Base-by-base conservation (phyloP, 1,140 invertebrate species). In the Ceratina australensis region DNA sequence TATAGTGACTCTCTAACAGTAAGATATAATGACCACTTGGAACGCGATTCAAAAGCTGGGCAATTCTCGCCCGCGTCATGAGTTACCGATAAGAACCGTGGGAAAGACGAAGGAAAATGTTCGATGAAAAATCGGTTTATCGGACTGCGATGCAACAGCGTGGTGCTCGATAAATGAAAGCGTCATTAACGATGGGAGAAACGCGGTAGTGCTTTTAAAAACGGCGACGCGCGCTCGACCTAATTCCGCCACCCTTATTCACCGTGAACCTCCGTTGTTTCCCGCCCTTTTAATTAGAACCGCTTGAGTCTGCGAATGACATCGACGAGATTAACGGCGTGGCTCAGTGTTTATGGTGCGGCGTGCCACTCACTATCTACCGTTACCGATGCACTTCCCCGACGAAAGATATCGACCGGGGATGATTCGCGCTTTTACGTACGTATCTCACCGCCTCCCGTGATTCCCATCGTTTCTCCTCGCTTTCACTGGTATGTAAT, bases 301-400 rank as follows among this genome's bases (percentile, higher is more conserved):
- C 57, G 74, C 61, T 76, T 61, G 56, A 61, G 57, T 22, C 66
- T 76, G 74, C 56, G 57, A 69, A 71, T 52, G 74, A 71, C 74
- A 71, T 68, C 74, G 74, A 60, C 74, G 26, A 50, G 66, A 76
- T 54, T 71, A 69, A 71, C 74, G n/a, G 26, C n/a, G 57, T 47
- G 33, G n/a, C 49, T 18, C 56, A n/a, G 20, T 71, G 57, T 61
- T 69, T 61, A 71, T 67, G 74, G 57, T 76, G 56, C 54, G 15
- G n/a, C 8, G 24, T 15, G 20, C 54, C 65, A 66, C 49, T 42
- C 49, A 22, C 16, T 18, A 7, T 12, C 59, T 71, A 13, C 15
- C 54, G 13, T 47, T 71, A 18, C 16, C 54, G 42, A 68, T 66
- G 26, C 63, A 22, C 52, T 22, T 56, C 33, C 13, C 2, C 12